Evolutionary conservation across 1,140 invertebrate genomes (phyloP).

Genomic region (Parapsyche elsis): DNA sequence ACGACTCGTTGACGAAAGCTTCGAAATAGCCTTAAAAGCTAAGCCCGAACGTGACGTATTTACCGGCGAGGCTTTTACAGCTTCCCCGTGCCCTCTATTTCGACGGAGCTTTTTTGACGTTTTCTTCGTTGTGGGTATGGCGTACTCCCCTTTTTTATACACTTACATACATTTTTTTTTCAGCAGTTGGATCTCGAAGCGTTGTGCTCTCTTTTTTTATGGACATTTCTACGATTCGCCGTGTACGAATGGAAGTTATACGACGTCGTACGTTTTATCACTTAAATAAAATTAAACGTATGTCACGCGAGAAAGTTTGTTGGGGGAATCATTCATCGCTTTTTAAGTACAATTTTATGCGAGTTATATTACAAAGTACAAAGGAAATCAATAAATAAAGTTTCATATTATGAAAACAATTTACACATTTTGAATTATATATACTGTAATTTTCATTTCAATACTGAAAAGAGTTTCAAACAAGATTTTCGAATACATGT

Average conservation of each 20-base stretch:
- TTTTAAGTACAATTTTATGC: too few relatives aligned
- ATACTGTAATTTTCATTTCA: too few relatives aligned
- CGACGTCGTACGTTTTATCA: constrained; percentile 16
- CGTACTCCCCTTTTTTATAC: background rate
- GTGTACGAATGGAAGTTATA: constrained; percentile 14
- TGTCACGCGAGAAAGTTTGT: background rate
- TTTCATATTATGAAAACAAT: too few relatives aligned
- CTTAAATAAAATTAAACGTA: constrained; percentile 18
- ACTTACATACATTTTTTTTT: background rate
- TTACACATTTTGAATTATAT: too few relatives aligned
- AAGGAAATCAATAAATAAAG: too few relatives aligned
- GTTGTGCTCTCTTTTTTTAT: background rate
- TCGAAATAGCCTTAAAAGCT: background rate
- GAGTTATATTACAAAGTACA: too few relatives aligned
- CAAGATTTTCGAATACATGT: too few relatives aligned
- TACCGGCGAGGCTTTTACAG: background rate
- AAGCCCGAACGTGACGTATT: background rate
- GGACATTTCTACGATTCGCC: constrained; percentile 15
- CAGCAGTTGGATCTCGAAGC: background rate
- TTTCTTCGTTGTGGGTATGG: background rate
- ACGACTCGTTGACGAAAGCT: background rate
- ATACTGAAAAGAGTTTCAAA: too few relatives aligned
- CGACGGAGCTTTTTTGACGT: background rate
- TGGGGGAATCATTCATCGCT: too few relatives aligned
- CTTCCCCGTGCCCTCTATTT: background rate